Evolutionary conservation across 2,113 vertebrate species (phyloP).

Genomic region (Fulica atra): DNA sequence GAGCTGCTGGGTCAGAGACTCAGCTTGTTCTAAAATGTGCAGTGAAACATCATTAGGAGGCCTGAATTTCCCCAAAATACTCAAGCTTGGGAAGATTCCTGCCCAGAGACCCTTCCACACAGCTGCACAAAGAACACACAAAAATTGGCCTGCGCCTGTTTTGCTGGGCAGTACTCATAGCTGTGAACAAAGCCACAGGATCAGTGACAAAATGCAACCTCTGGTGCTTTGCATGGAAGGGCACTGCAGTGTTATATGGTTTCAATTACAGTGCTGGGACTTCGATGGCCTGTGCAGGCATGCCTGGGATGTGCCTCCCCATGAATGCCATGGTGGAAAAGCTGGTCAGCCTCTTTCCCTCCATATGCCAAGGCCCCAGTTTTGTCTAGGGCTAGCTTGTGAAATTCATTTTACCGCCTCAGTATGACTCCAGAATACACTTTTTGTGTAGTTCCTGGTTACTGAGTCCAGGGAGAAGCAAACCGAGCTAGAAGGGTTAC

Average conservation of each 20-base stretch:
- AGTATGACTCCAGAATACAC: not conserved
- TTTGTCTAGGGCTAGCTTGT: not conserved
- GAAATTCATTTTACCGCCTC: not conserved
- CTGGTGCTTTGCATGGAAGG: not conserved
- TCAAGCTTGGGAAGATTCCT: not conserved
- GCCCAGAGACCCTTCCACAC: not conserved
- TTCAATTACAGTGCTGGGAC: not conserved
- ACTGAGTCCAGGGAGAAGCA: not conserved
- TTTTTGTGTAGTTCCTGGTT: not conserved
- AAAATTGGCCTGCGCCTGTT: not conserved
- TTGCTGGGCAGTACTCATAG: not conserved
- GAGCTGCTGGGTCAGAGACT: not conserved
- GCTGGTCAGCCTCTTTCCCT: not conserved
- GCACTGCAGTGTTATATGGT: not conserved
- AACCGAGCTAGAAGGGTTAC: not conserved
- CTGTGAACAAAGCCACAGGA: not conserved
- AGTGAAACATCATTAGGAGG: not conserved
- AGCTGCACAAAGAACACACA: not conserved
- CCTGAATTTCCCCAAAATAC: not conserved
- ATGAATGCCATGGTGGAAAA: accelerated
- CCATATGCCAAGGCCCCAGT: not conserved
- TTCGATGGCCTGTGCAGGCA: not conserved
- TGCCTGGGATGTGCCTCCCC: accelerated
- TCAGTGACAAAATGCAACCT: not conserved
- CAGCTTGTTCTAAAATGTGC: not conserved